These are phyloP conservation scores for Sorex araneus DNA, from an alignment of 2,113 vertebrate genomes.

Conservation along the genomic window DNA sequence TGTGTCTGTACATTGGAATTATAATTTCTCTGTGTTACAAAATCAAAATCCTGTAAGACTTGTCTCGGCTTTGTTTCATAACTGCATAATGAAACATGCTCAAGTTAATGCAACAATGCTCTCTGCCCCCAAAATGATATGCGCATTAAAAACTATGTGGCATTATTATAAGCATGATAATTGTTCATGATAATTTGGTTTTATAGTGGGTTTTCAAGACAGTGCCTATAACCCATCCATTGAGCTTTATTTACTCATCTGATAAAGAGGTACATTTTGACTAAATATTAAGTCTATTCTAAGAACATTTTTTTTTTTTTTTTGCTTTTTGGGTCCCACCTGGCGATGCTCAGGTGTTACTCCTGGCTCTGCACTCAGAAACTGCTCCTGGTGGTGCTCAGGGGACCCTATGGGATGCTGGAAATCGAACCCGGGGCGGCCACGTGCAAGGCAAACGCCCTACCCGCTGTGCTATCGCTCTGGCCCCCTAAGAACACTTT, in stretches of 20 bases:
- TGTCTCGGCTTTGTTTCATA: slow-evolving; percentile 57
- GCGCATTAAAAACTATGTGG: slow-evolving; percentile 46
- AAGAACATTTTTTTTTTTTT: slow-evolving; percentile 15
- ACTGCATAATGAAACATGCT: slow-evolving; percentile 35
- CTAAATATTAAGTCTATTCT: slow-evolving; percentile 12
- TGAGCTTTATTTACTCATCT: slow-evolving; percentile 25
- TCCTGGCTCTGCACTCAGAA: no score
- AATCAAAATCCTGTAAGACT: slow-evolving; percentile 49
- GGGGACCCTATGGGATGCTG: no score
- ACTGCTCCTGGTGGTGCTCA: no score
- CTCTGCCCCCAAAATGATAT: slow-evolving; percentile 26
- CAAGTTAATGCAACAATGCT: slow-evolving; percentile 45
- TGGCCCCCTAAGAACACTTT: not conserved
- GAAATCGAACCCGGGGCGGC: no score
- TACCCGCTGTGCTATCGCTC: no score
- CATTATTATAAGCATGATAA: slow-evolving; percentile 53
- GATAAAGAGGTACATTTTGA: not conserved
- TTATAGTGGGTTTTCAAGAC: slow-evolving; percentile 41
- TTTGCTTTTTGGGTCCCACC: no score
- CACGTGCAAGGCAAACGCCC: no score
- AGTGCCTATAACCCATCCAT: not conserved
- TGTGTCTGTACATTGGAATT: slow-evolving; percentile 44
- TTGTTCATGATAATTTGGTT: slow-evolving; percentile 62
- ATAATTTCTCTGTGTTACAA: slow-evolving; percentile 39
- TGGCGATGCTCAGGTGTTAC: no score